phyloP scores from a whole-genome alignment of 1,140 invertebrate genomes.

The Brachionus rubens region DNA sequence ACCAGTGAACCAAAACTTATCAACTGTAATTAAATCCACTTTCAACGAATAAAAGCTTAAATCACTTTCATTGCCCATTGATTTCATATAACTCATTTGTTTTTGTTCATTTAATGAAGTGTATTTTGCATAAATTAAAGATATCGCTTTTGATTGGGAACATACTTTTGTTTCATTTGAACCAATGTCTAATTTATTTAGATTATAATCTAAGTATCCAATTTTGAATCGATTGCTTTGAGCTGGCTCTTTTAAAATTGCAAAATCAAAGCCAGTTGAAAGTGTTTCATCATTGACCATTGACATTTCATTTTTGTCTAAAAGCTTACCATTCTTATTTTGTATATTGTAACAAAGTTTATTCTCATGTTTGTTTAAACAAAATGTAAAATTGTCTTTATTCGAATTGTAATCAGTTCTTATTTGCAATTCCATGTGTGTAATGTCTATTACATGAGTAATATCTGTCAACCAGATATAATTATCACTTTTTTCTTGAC shows the following conservation, averaged over 20 bases:
- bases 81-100: background rate
- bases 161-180: background rate
- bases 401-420: background rate
- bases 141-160: background rate
- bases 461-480: constrained; percentile 28
- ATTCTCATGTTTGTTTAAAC: background rate
- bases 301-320: background rate
- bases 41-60: background rate
- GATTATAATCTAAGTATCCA: background rate
- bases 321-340: background rate
- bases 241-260: background rate
- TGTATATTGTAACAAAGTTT: background rate
- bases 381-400: background rate
- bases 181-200: background rate
- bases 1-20: constrained; percentile 31
- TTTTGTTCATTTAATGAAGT: background rate
- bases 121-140: background rate
- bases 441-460: background rate
- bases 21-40: background rate
- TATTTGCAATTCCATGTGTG: background rate
- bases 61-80: background rate
- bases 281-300: background rate
- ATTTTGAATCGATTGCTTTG: constrained; percentile 2
- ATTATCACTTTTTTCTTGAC: background rate
- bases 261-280: background rate